Evolutionary conservation across 2,888 invertebrate species (phyloP).

Genomic region (Globia sparganii): DNA sequence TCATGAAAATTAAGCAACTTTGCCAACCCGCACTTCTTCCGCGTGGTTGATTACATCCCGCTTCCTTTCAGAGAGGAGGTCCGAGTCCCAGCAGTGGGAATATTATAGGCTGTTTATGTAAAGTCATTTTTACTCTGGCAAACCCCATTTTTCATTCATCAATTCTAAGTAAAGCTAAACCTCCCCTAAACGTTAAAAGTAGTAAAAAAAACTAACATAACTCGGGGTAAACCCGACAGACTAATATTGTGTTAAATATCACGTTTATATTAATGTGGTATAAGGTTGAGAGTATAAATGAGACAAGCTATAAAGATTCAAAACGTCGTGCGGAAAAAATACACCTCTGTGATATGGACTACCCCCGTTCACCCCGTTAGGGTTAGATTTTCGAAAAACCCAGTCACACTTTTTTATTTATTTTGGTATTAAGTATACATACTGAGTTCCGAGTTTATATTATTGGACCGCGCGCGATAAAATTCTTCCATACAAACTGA

Average conservation of each 20-base stretch:
- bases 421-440: too few relatives aligned
- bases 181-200: constrained; percentile 24
- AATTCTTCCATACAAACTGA: too few relatives aligned
- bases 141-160: neutral
- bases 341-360: too few relatives aligned
- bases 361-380: too few relatives aligned
- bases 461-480: too few relatives aligned
- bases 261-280: constrained; percentile 31
- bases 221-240: constrained; percentile 32
- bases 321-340: neutral
- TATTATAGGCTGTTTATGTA: neutral
- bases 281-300: neutral
- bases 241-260: constrained; percentile 44
- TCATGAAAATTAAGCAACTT: too few relatives aligned
- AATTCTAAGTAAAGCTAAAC: constrained; percentile 38
- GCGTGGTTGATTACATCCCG: neutral
- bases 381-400: too few relatives aligned
- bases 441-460: too few relatives aligned
- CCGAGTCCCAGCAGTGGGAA: neutral
- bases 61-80: neutral
- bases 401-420: too few relatives aligned
- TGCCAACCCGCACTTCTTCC: neutral
- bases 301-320: neutral
- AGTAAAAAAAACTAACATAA: constrained; percentile 37
- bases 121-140: constrained; percentile 4